Percentiles rank a stretch among this genome's conserved stretches.
Conservation (phyloP, 2,113 vertebrate species). For the Synchiropus splendidus region DNA sequence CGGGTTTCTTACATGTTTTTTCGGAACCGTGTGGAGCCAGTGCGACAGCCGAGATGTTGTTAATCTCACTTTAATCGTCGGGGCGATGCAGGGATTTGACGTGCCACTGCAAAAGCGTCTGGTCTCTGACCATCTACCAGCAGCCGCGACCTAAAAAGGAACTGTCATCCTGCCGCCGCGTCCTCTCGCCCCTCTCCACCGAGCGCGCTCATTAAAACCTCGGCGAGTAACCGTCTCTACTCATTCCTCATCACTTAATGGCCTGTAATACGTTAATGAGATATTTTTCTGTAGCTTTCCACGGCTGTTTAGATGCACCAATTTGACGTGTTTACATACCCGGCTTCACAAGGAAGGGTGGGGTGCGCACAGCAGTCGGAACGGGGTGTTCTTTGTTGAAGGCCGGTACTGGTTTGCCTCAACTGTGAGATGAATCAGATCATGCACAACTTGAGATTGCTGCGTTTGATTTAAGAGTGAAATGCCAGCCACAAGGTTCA, state of each 20-base stretch:
- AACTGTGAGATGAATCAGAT: too few species aligned
- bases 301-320: conserved; percentile 7
- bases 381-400: too few species aligned
- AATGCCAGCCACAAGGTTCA: too few species aligned
- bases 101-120: conserved; percentile 18
- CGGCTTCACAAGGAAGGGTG: conserved; percentile 10
- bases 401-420: too few species aligned
- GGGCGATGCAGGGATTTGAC: conserved; percentile 30
- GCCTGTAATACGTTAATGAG: conserved; percentile 36
- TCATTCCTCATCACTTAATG: conserved; percentile 46
- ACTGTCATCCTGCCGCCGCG: conserved; percentile 23
- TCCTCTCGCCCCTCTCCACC: conserved; percentile 18
- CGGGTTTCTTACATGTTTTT: too few species aligned
- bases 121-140: conserved; percentile 25
- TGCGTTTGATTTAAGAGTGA: too few species aligned
- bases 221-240: conserved; percentile 23
- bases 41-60: conserved; percentile 21
- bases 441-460: too few species aligned
- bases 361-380: not conserved
- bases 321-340: conserved; percentile 6
- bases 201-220: conserved; percentile 37
- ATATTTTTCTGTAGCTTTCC: conserved; percentile 16
- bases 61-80: conserved; percentile 47
- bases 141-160: conserved; percentile 32
- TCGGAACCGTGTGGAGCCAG: too few species aligned